Percentiles rank a stretch among this genome's conserved stretches.
phyloP scores from a whole-genome alignment of 2,797 vertebrate genomes.

The Ceyx erithaca region DNA sequence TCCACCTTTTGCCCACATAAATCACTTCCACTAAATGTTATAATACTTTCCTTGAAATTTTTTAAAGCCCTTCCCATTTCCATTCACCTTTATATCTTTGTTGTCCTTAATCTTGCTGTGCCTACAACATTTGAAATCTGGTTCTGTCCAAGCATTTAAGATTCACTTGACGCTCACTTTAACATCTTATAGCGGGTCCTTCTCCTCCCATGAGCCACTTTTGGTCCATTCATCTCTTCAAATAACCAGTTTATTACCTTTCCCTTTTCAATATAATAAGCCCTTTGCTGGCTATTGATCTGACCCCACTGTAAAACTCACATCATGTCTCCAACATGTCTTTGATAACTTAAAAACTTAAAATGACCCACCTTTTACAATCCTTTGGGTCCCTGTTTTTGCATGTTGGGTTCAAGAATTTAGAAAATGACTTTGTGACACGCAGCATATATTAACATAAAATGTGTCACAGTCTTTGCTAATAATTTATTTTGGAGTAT shows the following conservation, averaged over 20 bases:
- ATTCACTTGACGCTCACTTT: not conserved
- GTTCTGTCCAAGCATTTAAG: not conserved
- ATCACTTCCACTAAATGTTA: not conserved
- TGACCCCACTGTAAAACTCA: not conserved
- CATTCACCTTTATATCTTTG: not conserved
- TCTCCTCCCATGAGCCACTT: not conserved
- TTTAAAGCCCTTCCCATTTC: not conserved
- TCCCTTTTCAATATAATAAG: not conserved
- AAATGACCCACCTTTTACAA: not conserved
- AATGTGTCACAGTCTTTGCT: not conserved
- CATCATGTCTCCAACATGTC: not conserved
- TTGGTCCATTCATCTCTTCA: not conserved
- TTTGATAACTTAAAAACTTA: not conserved
- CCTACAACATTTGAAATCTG: not conserved
- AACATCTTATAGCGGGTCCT: not conserved
- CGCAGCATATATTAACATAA: not conserved
- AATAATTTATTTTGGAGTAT: not conserved
- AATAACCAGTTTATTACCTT: not conserved
- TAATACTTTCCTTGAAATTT: not conserved
- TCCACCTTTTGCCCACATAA: not conserved
- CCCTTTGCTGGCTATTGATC: not conserved
- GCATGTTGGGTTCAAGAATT: not conserved
- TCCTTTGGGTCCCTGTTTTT: not conserved
- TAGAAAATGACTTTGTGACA: not conserved
- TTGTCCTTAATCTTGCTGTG: not conserved